Evolutionary conservation across 2,113 vertebrate genomes (phyloP).

Genomic region (Phrynocephalus versicolor): DNA sequence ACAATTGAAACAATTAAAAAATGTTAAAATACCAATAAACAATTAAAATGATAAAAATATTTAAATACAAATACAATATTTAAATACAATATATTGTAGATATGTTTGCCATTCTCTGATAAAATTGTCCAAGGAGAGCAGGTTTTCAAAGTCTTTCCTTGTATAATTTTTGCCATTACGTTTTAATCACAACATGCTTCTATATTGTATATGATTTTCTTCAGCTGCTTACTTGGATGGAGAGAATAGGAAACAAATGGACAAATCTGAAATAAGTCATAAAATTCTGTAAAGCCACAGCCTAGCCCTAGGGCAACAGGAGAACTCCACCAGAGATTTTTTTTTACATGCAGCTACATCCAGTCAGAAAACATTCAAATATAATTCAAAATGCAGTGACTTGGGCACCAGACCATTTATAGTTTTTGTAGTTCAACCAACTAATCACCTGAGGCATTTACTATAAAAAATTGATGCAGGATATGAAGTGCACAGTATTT

Average conservation of each 20-base stretch:
- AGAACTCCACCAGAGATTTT: background rate
- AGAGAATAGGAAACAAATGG: background rate
- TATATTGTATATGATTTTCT: background rate
- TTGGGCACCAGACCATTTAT: background rate
- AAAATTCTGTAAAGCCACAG: background rate
- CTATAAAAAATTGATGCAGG: slow-evolving; percentile 4
- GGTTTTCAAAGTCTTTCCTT: background rate
- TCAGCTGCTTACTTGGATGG: background rate
- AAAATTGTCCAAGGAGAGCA: background rate
- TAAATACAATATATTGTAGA: too few relatives aligned
- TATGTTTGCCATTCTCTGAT: background rate
- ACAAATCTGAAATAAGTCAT: background rate
- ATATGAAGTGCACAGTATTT: slow-evolving; percentile 33
- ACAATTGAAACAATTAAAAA: too few relatives aligned
- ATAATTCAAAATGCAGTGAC: background rate
- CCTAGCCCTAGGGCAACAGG: background rate
- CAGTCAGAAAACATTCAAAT: slow-evolving; percentile 25
- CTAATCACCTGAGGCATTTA: slow-evolving; percentile 22
- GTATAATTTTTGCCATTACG: background rate
- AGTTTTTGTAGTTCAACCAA: background rate
- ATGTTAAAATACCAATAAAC: too few relatives aligned
- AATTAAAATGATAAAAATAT: too few relatives aligned
- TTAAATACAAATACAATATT: too few relatives aligned
- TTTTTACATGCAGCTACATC: background rate
- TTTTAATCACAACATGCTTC: background rate